Evolutionary conservation across 2,888 invertebrate species (phyloP).

Genomic region (Cheilosia pagana): DNA sequence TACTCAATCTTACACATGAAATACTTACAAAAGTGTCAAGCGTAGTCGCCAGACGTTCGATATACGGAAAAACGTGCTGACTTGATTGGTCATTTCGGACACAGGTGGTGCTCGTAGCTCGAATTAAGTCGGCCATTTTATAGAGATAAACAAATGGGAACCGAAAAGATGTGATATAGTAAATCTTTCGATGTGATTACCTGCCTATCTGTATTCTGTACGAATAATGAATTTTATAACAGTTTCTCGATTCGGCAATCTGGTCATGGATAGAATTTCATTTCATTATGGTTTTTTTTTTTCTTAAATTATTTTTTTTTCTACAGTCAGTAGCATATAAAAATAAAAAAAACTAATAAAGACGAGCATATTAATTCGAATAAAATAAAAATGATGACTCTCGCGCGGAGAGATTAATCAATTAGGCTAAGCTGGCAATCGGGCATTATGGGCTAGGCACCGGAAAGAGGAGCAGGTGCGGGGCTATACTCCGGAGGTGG

Average conservation of each 20-base stretch:
- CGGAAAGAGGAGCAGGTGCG: not conserved
- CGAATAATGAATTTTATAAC: slow-evolving; percentile 66
- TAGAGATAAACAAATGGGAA: slow-evolving; percentile 3
- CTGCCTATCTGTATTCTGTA: slow-evolving; percentile 55
- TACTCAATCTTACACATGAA: slow-evolving; percentile 6
- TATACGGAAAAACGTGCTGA: slow-evolving; percentile 44
- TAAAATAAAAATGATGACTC: slow-evolving; percentile 53
- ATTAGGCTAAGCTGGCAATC: slow-evolving; percentile 38
- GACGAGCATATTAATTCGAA: slow-evolving; percentile 53
- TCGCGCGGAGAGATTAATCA: slow-evolving; percentile 52
- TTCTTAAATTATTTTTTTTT: slow-evolving; percentile 11
- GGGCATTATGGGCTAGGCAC: not conserved
- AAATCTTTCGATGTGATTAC: slow-evolving; percentile 47
- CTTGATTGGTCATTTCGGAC: slow-evolving; percentile 40
- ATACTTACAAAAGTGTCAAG: slow-evolving; percentile 12
- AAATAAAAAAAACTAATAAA: slow-evolving; percentile 20
- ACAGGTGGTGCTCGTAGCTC: slow-evolving; percentile 60
- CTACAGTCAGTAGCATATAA: slow-evolving; percentile 3
- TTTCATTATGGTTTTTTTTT: slow-evolving; percentile 12
- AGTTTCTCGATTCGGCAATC: slow-evolving; percentile 34
- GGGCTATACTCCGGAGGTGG: slow-evolving; percentile 41
- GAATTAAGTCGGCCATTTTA: slow-evolving; percentile 32
- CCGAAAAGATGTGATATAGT: slow-evolving; percentile 47
- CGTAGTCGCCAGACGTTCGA: slow-evolving; percentile 26
- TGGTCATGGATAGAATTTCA: slow-evolving; percentile 27